These are phyloP conservation scores for Heloderma charlesbogerti DNA, from an alignment of 2,113 vertebrate species.

Conservation along the genomic window DNA sequence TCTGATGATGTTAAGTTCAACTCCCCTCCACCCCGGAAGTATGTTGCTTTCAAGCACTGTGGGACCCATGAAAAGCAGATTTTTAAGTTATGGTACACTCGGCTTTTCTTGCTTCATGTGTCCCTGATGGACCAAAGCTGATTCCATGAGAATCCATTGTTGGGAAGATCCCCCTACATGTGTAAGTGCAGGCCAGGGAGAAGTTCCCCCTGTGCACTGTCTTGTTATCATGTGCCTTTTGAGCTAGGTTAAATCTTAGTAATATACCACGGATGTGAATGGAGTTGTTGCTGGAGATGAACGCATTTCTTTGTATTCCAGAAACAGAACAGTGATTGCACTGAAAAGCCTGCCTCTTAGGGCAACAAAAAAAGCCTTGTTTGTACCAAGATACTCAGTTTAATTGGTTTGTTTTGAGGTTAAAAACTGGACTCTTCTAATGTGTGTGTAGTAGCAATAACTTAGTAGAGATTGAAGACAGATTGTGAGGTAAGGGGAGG, in stretches of 20 bases:
- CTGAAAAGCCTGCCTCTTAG: not conserved
- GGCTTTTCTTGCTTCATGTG: no score
- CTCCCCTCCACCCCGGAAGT: no score
- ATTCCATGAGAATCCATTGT: no score
- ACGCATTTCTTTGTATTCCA: constrained; percentile 1
- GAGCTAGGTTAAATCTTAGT: not conserved
- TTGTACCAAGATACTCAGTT: not conserved
- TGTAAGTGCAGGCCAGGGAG: not conserved
- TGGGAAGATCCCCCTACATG: not conserved
- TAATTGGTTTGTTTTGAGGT: not conserved
- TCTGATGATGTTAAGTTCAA: no score
- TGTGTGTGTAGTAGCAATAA: not conserved
- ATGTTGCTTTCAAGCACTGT: no score
- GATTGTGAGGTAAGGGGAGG: not conserved
- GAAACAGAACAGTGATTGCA: constrained; percentile 9
- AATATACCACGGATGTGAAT: not conserved
- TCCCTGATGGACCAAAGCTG: no score
- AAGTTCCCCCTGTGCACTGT: not conserved
- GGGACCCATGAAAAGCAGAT: no score
- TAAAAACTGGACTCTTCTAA: not conserved
- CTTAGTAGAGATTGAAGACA: not conserved
- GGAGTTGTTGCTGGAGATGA: not conserved
- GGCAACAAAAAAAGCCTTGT: constrained; percentile 9
- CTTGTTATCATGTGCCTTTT: not conserved
- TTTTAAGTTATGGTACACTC: no score